These are phyloP conservation scores for Oxyruncus cristatus DNA, from an alignment of 2,113 vertebrate genomes.

Conservation along the genomic window DNA sequence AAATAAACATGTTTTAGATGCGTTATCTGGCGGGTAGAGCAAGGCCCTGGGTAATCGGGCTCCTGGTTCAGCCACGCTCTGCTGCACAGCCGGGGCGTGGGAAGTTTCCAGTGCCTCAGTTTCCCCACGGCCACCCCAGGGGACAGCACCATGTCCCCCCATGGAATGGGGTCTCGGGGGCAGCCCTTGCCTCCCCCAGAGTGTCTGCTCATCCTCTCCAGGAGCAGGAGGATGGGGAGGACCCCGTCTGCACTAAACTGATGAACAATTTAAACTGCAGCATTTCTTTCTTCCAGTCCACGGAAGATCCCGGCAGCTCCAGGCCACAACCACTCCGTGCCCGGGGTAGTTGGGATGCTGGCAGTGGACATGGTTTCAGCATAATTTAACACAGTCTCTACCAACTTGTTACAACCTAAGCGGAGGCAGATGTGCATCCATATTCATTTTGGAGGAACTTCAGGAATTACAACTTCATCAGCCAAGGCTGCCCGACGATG, in stretches of 20 bases:
- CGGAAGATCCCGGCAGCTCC: rapidly evolving
- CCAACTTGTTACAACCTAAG: background rate
- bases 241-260: rapidly evolving
- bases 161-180: rapidly evolving
- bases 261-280: background rate
- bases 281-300: background rate
- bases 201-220: rapidly evolving
- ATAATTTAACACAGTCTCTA: background rate
- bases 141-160: rapidly evolving
- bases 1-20: background rate
- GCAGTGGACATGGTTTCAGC: rapidly evolving
- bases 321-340: rapidly evolving
- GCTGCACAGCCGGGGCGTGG: rapidly evolving
- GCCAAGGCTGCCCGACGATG: background rate
- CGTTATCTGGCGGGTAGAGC: background rate
- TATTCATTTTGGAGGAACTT: background rate
- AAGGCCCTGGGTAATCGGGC: rapidly evolving
- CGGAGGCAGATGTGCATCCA: background rate
- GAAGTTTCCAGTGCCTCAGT: background rate
- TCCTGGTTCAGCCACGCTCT: rapidly evolving
- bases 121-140: background rate
- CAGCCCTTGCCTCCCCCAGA: rapidly evolving
- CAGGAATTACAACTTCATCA: background rate
- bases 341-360: background rate
- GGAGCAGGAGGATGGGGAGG: background rate